Percentiles rank a stretch among this genome's conserved stretches.
These are phyloP conservation scores for Heliconius sara DNA, from an alignment of 2,888 invertebrate genomes.

Conservation along the genomic window DNA sequence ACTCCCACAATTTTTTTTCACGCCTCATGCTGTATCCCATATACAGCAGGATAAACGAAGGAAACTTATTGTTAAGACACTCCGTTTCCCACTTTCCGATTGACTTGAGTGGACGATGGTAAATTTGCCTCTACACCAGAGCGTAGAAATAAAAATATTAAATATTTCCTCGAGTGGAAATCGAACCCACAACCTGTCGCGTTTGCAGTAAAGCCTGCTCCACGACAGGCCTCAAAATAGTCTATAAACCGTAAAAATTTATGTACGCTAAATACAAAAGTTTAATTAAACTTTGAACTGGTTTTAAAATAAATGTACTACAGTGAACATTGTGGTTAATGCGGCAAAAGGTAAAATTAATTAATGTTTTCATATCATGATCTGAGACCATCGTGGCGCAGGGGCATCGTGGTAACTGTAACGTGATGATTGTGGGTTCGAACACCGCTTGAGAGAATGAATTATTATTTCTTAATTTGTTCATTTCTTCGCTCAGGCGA, in stretches of 20 bases:
- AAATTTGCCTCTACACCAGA: too few relatives aligned
- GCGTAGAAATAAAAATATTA: background rate
- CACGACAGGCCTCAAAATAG: too few relatives aligned
- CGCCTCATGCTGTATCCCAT: too few relatives aligned
- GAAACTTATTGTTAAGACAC: background rate
- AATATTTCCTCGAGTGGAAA: background rate
- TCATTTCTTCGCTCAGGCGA: too few relatives aligned
- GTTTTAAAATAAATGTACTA: background rate
- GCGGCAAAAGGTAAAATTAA: background rate
- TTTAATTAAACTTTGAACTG: conserved; percentile 8
- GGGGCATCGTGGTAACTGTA: too few relatives aligned
- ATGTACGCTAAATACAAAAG: background rate
- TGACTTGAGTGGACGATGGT: too few relatives aligned
- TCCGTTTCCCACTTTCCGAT: background rate
- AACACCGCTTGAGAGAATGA: too few relatives aligned
- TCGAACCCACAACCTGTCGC: background rate
- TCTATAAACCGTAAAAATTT: background rate
- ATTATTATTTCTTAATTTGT: too few relatives aligned
- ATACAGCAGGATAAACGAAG: background rate
- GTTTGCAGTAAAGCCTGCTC: too few relatives aligned
- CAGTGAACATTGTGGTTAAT: background rate
- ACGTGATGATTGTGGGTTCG: too few relatives aligned
- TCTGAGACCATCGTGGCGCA: too few relatives aligned
- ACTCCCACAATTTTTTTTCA: too few relatives aligned
- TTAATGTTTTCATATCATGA: background rate